Percentiles rank a stretch among this genome's conserved stretches.
Evolutionary conservation across 2,888 invertebrate species (phyloP).

Genomic region (Aleiodes testaceus): DNA sequence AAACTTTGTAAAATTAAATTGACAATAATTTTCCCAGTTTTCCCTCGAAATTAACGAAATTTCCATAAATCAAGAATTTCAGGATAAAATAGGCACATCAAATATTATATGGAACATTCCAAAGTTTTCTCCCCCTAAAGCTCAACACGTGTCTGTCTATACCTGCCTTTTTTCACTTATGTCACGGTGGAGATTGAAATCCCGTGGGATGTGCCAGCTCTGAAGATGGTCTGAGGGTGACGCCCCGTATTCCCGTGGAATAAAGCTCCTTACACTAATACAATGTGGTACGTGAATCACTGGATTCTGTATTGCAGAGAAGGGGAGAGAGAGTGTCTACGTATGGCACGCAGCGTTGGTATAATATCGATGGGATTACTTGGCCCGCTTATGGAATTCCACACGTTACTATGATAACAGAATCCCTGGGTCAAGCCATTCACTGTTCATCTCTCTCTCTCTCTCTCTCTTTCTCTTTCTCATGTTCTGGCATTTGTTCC

Average conservation of each 20-base stretch:
- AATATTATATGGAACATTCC: no score
- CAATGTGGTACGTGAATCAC: slow-evolving; percentile 11
- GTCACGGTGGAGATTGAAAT: not conserved
- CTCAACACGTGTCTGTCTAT: not conserved
- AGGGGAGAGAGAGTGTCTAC: slow-evolving; percentile 1
- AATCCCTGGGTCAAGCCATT: not conserved
- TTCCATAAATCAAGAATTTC: no score
- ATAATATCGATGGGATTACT: slow-evolving; percentile 16
- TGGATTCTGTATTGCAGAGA: not conserved
- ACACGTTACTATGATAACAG: slow-evolving; percentile 3
- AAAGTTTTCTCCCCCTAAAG: not conserved
- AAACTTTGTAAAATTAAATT: no score
- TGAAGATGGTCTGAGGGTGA: not conserved
- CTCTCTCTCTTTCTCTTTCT: no score
- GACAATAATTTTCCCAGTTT: no score
- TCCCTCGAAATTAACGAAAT: no score
- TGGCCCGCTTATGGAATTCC: slow-evolving; percentile 5
- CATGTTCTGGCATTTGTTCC: no score
- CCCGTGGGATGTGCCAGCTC: slow-evolving; percentile 8
- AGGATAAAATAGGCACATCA: no score
- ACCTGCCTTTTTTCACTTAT: not conserved
- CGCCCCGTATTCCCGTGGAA: not conserved
- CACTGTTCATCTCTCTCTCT: slow-evolving; percentile 12
- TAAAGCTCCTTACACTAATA: slow-evolving; percentile 4
- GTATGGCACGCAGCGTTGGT: slow-evolving; percentile 6